These are phyloP conservation scores for Psylliodes chrysocephalus DNA, from an alignment of 2,888 invertebrate genomes.

Conservation along the genomic window DNA sequence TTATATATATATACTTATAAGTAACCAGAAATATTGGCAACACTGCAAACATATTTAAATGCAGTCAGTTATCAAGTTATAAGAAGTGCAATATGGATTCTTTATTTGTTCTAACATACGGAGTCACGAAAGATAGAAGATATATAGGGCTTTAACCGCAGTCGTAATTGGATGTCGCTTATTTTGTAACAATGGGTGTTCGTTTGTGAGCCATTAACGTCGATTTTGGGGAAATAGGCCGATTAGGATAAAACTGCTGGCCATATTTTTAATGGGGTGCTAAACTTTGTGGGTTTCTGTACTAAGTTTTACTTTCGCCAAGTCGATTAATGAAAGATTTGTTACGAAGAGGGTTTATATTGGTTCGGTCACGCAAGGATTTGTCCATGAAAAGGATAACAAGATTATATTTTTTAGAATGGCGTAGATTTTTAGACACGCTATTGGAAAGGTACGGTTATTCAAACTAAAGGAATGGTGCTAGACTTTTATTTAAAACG, in stretches of 20 bases:
- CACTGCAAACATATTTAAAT: background rate
- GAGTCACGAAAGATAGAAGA: slow-evolving; percentile 3
- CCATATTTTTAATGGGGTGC: slow-evolving; percentile 7
- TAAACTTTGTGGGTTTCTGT: background rate
- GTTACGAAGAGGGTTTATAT: slow-evolving; percentile 3
- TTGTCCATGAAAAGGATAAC: too few species aligned
- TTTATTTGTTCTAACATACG: background rate
- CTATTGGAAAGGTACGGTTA: too few species aligned
- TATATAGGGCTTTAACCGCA: background rate
- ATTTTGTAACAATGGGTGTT: background rate
- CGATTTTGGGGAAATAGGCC: slow-evolving; percentile 7
- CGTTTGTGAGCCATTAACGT: background rate
- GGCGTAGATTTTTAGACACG: too few species aligned
- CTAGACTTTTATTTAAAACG: too few species aligned
- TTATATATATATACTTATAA: too few species aligned
- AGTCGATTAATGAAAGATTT: slow-evolving; percentile 7
- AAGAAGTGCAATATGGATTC: too few species aligned
- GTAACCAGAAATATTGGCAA: background rate
- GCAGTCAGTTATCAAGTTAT: too few species aligned
- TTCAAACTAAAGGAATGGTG: too few species aligned
- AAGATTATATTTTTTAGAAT: too few species aligned
- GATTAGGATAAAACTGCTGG: slow-evolving; percentile 4
- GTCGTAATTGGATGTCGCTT: slow-evolving; percentile 3
- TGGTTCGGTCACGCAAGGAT: background rate
- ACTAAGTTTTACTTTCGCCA: slow-evolving; percentile 1